Conservation (phyloP, 2,797 vertebrate genomes). For the Enoplosus armatus region DNA sequence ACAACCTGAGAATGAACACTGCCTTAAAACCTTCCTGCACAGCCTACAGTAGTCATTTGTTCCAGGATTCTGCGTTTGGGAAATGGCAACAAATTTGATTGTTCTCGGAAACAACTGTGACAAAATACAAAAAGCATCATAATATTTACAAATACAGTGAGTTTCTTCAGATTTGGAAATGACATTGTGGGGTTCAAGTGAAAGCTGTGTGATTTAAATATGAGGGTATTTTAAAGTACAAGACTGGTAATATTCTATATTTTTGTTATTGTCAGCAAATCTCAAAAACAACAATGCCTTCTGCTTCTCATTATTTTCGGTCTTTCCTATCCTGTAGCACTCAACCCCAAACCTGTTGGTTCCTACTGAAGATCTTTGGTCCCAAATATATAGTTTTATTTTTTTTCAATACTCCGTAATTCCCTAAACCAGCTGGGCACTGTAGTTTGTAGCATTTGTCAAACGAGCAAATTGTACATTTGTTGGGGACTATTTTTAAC, state of each 20-base stretch:
- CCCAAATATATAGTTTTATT: neutral
- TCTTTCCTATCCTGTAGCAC: neutral
- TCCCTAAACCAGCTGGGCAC: neutral
- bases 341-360: neutral
- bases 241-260: neutral
- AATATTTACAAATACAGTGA: constrained; percentile 54
- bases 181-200: neutral
- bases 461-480: neutral
- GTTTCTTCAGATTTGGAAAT: constrained; percentile 26
- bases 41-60: constrained; percentile 51
- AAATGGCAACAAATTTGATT: neutral
- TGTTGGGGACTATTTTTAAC: neutral
- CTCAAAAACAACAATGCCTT: neutral
- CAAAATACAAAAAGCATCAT: constrained; percentile 11
- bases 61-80: constrained; percentile 1
- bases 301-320: neutral
- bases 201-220: neutral
- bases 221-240: neutral
- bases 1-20: constrained; percentile 12
- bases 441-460: neutral
- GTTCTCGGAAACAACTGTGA: constrained; percentile 19
- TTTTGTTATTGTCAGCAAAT: neutral
- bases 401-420: neutral
- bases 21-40: constrained; percentile 12
- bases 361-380: neutral